Conservation (phyloP, 2,797 vertebrate genomes). For the Peromyscus aztecus region DNA sequence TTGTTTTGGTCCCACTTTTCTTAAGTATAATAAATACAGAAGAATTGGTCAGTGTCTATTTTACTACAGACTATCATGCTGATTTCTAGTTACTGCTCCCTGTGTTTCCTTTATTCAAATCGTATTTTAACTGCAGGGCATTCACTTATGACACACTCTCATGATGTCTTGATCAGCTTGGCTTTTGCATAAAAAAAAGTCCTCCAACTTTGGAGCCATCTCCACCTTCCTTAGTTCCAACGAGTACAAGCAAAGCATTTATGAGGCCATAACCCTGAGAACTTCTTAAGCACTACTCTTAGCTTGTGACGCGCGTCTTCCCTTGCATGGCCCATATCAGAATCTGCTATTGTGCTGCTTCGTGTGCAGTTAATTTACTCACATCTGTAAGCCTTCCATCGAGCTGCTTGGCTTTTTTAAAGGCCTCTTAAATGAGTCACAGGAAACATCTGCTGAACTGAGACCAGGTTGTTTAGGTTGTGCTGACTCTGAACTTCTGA, state of each 20-base stretch:
- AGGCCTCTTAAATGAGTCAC: slow-evolving; percentile 49
- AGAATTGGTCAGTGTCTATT: neutral
- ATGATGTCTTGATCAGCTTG: neutral
- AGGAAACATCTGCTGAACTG: slow-evolving; percentile 6
- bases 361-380: neutral
- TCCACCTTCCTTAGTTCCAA: neutral
- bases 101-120: slow-evolving; percentile 8
- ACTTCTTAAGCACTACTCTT: neutral
- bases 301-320: neutral
- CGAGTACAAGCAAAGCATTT: slow-evolving; percentile 12
- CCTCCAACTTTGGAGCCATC: neutral
- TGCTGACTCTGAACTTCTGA: slow-evolving; percentile 54
- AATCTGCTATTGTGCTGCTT: neutral
- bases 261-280: neutral
- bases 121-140: neutral
- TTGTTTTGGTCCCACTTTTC: neutral
- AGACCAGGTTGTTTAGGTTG: slow-evolving; percentile 52
- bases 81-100: neutral
- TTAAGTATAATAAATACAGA: neutral
- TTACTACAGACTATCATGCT: neutral
- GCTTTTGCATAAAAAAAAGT: slow-evolving; percentile 58
- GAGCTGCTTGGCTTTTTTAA: neutral
- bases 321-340: neutral
- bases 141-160: slow-evolving; percentile 7
- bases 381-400: neutral